These are phyloP conservation scores for Tragopan temminckii DNA, from an alignment of 2,797 vertebrate genomes.

Conservation along the genomic window DNA sequence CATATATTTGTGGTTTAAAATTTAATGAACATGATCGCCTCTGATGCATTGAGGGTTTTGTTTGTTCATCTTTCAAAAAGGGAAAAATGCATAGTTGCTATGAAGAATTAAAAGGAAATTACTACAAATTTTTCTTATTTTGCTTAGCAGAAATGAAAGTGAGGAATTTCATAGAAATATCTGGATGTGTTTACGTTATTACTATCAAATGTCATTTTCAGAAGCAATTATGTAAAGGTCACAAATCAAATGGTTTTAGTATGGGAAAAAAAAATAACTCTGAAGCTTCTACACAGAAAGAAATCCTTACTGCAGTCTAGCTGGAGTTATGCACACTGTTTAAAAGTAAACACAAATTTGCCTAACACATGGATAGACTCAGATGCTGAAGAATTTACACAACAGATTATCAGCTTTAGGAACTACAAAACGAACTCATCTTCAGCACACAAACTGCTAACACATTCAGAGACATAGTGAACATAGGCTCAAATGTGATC, in stretches of 20 bases:
- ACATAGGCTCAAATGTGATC: background rate
- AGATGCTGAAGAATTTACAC: background rate
- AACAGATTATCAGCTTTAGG: background rate
- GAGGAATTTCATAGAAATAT: background rate
- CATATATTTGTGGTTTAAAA: constrained; percentile 42
- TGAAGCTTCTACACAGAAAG: background rate
- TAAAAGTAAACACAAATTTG: background rate
- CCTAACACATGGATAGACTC: background rate
- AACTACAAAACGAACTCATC: background rate
- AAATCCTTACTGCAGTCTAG: background rate
- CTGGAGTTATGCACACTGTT: background rate
- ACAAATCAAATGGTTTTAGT: background rate
- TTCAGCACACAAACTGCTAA: background rate
- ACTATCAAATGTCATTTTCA: background rate
- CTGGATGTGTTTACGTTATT: background rate
- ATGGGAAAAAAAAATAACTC: fast-evolving
- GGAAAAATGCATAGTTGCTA: background rate
- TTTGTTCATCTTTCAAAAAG: background rate
- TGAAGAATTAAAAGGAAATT: background rate
- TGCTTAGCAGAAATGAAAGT: background rate
- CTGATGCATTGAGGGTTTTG: background rate
- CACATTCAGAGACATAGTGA: fast-evolving
- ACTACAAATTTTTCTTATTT: background rate
- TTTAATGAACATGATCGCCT: constrained; percentile 43
- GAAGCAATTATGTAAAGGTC: background rate